phyloP scores from a whole-genome alignment of 1,140 invertebrate species.

The Drosophila oshimai region DNA sequence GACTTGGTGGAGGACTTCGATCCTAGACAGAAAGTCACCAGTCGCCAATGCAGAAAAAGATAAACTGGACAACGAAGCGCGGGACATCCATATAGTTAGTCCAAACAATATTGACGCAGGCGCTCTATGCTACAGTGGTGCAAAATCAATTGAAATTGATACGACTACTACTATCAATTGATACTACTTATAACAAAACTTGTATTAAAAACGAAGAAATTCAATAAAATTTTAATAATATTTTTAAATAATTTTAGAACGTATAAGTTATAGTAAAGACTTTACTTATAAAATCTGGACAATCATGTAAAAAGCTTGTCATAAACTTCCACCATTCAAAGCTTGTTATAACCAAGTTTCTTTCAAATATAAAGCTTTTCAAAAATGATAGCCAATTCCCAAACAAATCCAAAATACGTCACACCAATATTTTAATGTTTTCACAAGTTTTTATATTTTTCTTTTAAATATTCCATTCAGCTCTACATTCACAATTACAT shows the following conservation, averaged over 20 bases:
- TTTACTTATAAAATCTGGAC: background rate
- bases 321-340: background rate
- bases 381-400: background rate
- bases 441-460: constrained; percentile 67
- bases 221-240: background rate
- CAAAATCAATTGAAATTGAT: background rate
- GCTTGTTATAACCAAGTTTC: background rate
- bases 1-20: background rate
- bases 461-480: constrained; percentile 75
- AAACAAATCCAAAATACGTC: background rate
- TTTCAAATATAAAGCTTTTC: background rate
- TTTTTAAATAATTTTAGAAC: background rate
- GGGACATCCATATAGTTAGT: constrained; percentile 8
- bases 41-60: constrained; percentile 26
- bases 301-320: background rate
- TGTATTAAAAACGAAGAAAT: no score
- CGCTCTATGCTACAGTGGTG: constrained; percentile 22
- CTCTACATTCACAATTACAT: constrained; percentile 81
- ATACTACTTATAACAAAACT: no score
- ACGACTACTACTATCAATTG: no score
- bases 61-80: constrained; percentile 35
- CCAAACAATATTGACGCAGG: constrained; percentile 40
- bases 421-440: constrained; percentile 1
- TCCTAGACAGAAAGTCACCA: constrained; percentile 6
- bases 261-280: background rate